Evolutionary conservation across 2,113 vertebrate genomes (phyloP).

Genomic region (Odocoileus virginianus): DNA sequence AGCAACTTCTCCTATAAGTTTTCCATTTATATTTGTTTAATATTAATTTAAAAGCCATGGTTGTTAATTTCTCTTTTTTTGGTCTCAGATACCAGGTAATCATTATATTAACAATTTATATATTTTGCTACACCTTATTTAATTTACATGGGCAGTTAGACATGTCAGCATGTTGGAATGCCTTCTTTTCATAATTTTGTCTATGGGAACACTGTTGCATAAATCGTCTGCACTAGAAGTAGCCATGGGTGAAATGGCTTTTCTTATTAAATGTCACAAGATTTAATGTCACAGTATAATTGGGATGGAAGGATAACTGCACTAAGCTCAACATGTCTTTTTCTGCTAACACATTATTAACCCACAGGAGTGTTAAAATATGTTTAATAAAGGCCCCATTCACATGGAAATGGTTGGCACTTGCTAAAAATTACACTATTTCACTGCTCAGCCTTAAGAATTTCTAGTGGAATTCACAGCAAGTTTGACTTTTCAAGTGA

Average conservation of each 20-base stretch:
- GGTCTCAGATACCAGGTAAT: conserved; percentile 58
- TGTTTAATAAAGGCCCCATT: conserved; percentile 71
- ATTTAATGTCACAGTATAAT: conserved; percentile 85
- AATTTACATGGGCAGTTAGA: conserved; percentile 76
- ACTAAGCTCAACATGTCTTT: conserved; percentile 77
- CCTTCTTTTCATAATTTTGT: conserved; percentile 70
- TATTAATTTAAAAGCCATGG: conserved; percentile 6
- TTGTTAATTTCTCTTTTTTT: conserved; percentile 61
- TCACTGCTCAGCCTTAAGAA: conserved; percentile 62
- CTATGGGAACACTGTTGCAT: conserved; percentile 70
- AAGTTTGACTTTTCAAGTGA: conserved; percentile 66
- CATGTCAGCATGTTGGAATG: conserved; percentile 70
- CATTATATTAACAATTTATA: conserved; percentile 68
- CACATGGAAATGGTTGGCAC: conserved; percentile 75
- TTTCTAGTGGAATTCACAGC: conserved; percentile 54
- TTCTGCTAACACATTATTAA: conserved; percentile 79
- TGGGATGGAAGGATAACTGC: conserved; percentile 83
- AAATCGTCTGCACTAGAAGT: conserved; percentile 77
- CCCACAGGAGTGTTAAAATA: conserved; percentile 78
- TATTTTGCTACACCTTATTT: conserved; percentile 76
- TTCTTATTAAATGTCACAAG: conserved; percentile 86
- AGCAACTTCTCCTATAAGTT: neutral
- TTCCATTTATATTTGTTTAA: conserved; percentile 27
- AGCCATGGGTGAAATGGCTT: conserved; percentile 85
- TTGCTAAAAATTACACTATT: conserved; percentile 59